Evolutionary conservation across 2,888 invertebrate genomes (phyloP).

Genomic region (Paralinhomoeus sp.): DNA sequence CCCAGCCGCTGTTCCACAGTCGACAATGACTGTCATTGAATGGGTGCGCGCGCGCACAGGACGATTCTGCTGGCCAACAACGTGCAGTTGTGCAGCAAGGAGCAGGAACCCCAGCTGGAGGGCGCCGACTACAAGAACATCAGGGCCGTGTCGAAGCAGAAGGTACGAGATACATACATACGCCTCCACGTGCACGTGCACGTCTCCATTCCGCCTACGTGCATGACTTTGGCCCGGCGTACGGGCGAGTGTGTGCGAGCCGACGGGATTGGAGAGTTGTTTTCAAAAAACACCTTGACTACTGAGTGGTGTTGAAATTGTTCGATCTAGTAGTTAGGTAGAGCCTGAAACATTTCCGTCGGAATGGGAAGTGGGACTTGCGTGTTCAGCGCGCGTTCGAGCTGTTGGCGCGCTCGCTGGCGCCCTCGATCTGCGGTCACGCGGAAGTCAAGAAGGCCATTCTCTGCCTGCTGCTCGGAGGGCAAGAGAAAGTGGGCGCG

Average conservation of each 20-base stretch:
- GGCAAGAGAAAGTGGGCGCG: slow-evolving; percentile 54
- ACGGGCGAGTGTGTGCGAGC: too few species aligned
- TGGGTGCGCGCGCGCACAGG: slow-evolving; percentile 33
- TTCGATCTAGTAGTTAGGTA: too few species aligned
- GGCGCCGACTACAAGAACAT: slow-evolving; percentile 68
- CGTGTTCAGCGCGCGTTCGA: slow-evolving; percentile 52
- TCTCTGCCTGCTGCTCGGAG: slow-evolving; percentile 72
- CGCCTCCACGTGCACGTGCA: too few species aligned
- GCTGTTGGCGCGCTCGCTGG: slow-evolving; percentile 63
- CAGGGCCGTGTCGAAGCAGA: slow-evolving; percentile 41
- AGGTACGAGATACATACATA: slow-evolving; percentile 6
- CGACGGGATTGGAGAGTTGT: too few species aligned
- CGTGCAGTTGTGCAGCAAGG: slow-evolving; percentile 65
- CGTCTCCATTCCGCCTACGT: too few species aligned
- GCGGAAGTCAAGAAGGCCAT: slow-evolving; percentile 87
- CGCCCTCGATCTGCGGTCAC: slow-evolving; percentile 93
- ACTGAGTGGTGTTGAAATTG: too few species aligned
- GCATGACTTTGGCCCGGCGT: too few species aligned
- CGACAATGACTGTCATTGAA: not conserved
- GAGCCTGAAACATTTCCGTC: too few species aligned
- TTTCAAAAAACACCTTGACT: not conserved
- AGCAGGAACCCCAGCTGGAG: slow-evolving; percentile 42
- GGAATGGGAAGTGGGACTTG: too few species aligned
- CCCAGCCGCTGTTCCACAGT: not conserved
- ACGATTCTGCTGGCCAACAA: slow-evolving; percentile 82